Evolutionary conservation across 1,140 invertebrate species (phyloP), one percentile per base, ranked within the genome.

Genomic region (Spodoptera litura): DNA sequence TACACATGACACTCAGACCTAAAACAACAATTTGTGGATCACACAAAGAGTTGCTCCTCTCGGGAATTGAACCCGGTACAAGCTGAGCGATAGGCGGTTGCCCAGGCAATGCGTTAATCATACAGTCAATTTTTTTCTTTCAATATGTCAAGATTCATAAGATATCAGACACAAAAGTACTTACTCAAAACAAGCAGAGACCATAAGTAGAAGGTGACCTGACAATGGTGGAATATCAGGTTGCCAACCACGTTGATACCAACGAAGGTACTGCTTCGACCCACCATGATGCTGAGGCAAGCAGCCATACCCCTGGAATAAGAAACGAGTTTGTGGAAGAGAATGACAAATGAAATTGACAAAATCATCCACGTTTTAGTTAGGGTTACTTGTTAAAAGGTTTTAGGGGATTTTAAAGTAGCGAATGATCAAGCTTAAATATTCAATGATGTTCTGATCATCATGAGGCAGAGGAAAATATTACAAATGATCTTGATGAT

Each of bases 211-310:
- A 94, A 93, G 1, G 90, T 94, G 49, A 87, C 20, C 11, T 87
- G 83, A 81, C 93, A 94, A 79, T 93, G 85, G 31, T 83, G 64
- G 83, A 93, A 92, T 20, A 94, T 87, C 4, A 93, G 71, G 61
- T 92, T 91, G 0, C 90, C 92, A 0, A 93, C 88, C 4, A 92
- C 25, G 72, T 93, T 94, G 71, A 94, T 93, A 0, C 92, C 93
- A 4, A 92, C 68, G 70, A 94, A 93, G 0, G 91, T 88, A 56
- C 89, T 88, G 12, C 85, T 89, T 13, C 93, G 70, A 0, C 90
- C 93, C 27, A 94, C 91, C 93, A 94, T 94, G 44, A 94, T 90
- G 53, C 90, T 91, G 0, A 94, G 85, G 56, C 92, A 93, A 0
- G 88, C 74, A 5, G 87, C 91, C 93, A 94, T 94, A 0, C 91